Evolutionary conservation across 2,113 vertebrate genomes (phyloP).

Genomic region (Coracopsis vasa): DNA sequence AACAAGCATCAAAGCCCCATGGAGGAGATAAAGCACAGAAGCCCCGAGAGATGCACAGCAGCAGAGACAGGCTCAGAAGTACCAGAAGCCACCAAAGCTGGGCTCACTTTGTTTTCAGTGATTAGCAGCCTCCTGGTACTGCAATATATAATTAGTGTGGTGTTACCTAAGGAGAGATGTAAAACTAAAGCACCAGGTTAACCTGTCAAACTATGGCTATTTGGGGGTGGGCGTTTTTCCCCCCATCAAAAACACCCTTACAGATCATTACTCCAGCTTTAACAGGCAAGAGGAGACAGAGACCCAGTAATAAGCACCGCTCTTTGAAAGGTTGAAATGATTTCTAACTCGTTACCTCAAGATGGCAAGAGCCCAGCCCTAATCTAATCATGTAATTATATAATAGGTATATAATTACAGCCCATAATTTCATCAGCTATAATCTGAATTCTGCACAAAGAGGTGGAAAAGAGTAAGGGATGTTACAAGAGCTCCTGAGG

Average conservation of each 20-base stretch:
- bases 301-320: not conserved
- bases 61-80: not conserved
- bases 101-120: not conserved
- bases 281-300: not conserved
- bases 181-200: not conserved
- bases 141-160: not conserved
- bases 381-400: not conserved
- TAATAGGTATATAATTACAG: not conserved
- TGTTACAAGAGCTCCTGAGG: not conserved
- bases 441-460: not conserved
- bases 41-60: not conserved
- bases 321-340: not conserved
- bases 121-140: not conserved
- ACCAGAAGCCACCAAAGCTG: not conserved
- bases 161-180: not conserved
- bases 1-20: fast-evolving
- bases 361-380: not conserved
- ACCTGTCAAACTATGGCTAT: not conserved
- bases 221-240: not conserved
- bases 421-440: not conserved
- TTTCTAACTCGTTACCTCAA: not conserved
- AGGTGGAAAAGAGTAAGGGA: not conserved
- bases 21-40: not conserved
- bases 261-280: not conserved
- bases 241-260: not conserved